Evolutionary conservation across 53 echinoderm and acorn worm species (phyloP).

Genomic region (Echinarachnius parma): DNA sequence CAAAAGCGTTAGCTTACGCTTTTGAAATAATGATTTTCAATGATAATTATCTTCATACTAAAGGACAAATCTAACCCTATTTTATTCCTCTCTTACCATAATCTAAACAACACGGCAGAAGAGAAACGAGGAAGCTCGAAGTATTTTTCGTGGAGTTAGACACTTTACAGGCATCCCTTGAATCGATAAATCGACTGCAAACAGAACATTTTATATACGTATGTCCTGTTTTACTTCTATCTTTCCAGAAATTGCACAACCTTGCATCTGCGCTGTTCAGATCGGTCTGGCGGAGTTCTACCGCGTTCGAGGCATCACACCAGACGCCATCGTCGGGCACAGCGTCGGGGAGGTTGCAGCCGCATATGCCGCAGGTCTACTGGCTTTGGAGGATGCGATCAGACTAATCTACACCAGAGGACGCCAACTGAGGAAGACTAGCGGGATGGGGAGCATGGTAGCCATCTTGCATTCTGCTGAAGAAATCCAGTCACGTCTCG

Average conservation of each 20-base stretch:
- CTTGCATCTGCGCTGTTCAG: constrained; percentile 85
- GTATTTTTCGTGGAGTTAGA: too few relatives aligned
- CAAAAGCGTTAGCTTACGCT: too few relatives aligned
- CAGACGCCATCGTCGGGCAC: constrained; percentile 91
- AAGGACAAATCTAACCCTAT: too few relatives aligned
- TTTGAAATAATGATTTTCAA: too few relatives aligned
- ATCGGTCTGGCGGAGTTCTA: constrained; percentile 92
- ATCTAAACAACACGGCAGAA: too few relatives aligned
- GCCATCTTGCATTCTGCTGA: constrained; percentile 91
- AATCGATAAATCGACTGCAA: too few relatives aligned
- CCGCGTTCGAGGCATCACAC: constrained; percentile 77
- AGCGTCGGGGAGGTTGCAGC: constrained; percentile 98
- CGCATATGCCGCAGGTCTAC: constrained; percentile 85
- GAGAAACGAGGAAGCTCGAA: too few relatives aligned
- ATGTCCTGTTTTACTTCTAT: too few relatives aligned
- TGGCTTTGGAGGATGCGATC: constrained; percentile 83
- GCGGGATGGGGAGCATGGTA: constrained; percentile 88
- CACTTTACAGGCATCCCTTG: too few relatives aligned
- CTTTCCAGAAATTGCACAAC: constrained; percentile 95
- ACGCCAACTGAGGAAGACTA: constrained; percentile 83
- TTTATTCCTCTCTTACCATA: too few relatives aligned
- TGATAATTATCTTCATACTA: too few relatives aligned
- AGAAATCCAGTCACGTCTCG: constrained; percentile 68
- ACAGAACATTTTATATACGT: too few relatives aligned
- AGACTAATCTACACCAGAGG: constrained; percentile 87